These are phyloP conservation scores for Conus ventricosus DNA, from an alignment of 1,140 invertebrate genomes.

Conservation along the genomic window DNA sequence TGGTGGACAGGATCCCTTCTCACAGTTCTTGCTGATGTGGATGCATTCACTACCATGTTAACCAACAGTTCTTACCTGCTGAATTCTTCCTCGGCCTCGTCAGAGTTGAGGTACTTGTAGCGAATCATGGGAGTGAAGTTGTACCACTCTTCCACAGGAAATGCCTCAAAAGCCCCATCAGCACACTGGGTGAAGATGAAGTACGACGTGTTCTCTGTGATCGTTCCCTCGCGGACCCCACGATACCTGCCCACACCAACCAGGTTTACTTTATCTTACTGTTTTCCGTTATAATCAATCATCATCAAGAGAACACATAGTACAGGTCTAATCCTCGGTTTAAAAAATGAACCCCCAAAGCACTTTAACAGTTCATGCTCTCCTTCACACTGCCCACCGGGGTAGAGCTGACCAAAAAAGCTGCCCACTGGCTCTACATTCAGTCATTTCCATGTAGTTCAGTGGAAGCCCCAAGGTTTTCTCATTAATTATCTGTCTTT, in stretches of 20 bases:
- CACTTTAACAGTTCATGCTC: background rate
- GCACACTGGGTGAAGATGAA: conserved; percentile 96
- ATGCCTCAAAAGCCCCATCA: conserved; percentile 96
- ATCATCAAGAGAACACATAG: too few species aligned
- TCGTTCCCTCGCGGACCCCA: conserved; percentile 93
- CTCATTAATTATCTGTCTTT: too few species aligned
- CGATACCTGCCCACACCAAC: conserved; percentile 79
- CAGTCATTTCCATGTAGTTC: too few species aligned
- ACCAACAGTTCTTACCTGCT: conserved; percentile 77
- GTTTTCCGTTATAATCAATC: background rate
- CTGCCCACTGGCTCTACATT: too few species aligned
- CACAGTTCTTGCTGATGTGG: too few species aligned
- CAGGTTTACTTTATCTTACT: background rate
- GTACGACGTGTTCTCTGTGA: conserved; percentile 95
- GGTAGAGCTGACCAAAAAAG: too few species aligned
- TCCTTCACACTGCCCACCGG: too few species aligned
- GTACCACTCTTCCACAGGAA: conserved; percentile 94
- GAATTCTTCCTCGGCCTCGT: conserved; percentile 98
- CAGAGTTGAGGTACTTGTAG: conserved; percentile 94
- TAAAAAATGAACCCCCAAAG: background rate
- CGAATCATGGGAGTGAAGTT: conserved; percentile 92
- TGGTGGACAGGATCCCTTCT: too few species aligned
- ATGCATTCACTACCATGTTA: too few species aligned
- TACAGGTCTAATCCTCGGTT: too few species aligned
- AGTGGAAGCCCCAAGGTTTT: background rate